Conservation (phyloP, 1,140 invertebrate species). For the Monomorium pharaonis region DNA sequence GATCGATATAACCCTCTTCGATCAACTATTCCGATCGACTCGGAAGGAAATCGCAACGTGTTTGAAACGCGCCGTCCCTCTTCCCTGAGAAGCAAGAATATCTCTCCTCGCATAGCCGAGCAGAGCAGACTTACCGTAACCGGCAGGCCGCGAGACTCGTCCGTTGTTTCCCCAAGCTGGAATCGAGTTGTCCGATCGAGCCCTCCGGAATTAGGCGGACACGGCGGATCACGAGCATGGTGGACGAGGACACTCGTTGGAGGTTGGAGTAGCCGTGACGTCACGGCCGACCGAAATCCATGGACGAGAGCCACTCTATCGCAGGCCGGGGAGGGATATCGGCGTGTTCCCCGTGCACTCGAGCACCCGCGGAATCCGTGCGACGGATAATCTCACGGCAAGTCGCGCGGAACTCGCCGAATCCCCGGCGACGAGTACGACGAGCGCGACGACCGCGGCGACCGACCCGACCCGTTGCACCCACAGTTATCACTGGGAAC, state of each 20-base stretch:
- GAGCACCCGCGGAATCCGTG: background rate
- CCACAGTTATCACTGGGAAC: background rate
- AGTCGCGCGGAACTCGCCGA: background rate
- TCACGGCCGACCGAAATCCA: background rate
- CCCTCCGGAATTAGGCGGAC: background rate
- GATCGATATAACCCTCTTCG: background rate
- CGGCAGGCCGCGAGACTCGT: background rate
- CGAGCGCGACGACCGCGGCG: background rate
- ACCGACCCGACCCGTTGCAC: background rate
- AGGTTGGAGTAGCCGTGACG: constrained; percentile 9
- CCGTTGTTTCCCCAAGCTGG: background rate
- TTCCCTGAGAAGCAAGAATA: background rate
- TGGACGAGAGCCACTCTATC: background rate
- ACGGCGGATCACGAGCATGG: background rate
- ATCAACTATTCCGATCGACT: background rate
- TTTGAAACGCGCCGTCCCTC: background rate
- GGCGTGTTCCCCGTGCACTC: background rate
- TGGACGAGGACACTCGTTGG: background rate
- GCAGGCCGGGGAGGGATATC: too few relatives aligned
- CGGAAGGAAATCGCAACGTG: background rate
- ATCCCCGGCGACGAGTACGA: background rate
- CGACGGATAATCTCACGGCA: background rate
- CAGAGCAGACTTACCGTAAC: background rate
- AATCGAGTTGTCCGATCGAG: background rate
- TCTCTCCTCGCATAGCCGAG: background rate